Evolutionary conservation across 2,113 vertebrate genomes (phyloP).

Genomic region (Trematomus loennbergii): DNA sequence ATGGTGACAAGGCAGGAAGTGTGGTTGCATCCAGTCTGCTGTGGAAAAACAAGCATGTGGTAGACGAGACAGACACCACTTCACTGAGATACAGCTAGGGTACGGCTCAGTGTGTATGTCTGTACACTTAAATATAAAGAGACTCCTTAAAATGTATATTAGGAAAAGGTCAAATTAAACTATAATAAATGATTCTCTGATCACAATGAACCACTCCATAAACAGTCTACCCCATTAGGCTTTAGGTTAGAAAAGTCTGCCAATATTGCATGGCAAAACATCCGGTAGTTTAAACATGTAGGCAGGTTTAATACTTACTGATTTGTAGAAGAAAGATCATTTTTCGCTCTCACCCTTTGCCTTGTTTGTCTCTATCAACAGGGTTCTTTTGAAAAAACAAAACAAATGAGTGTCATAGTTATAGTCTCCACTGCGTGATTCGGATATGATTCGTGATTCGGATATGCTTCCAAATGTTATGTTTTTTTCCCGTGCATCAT

Average conservation of each 20-base stretch:
- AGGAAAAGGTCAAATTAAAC: not conserved
- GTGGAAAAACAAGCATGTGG: constrained; percentile 72
- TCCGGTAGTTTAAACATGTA: no score
- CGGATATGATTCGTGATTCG: no score
- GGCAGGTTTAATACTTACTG: no score
- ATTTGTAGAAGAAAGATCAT: no score
- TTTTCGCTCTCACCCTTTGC: no score
- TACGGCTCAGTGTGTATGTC: not conserved
- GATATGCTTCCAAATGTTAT: no score
- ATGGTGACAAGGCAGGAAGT: constrained; percentile 68
- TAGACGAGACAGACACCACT: constrained; percentile 24
- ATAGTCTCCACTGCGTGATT: no score
- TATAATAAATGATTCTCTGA: not conserved
- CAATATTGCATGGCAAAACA: not conserved
- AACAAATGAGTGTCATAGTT: no score
- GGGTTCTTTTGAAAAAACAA: no score
- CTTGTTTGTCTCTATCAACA: no score
- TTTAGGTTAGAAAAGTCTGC: not conserved
- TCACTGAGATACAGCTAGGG: constrained; percentile 1
- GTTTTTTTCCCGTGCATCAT: no score
- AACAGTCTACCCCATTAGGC: not conserved
- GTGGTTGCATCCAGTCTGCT: constrained; percentile 48
- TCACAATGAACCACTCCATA: not conserved
- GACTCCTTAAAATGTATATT: not conserved
- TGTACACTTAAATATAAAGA: not conserved